phyloP scores from a whole-genome alignment of 1,140 invertebrate species.

The Diorhabda carinulata region DNA sequence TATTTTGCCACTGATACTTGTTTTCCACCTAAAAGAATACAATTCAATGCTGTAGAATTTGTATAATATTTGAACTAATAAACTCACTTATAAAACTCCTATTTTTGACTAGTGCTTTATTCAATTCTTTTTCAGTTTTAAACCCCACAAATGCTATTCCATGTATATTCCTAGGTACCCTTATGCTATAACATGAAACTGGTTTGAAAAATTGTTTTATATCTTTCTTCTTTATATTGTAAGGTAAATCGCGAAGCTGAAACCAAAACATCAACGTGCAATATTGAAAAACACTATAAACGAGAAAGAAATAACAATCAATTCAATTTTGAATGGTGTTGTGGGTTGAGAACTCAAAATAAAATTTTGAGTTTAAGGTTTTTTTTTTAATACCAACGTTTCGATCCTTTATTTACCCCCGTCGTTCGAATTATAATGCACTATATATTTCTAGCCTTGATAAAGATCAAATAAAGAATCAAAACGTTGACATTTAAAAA shows the following conservation, averaged over 20 bases:
- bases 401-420: too few species aligned
- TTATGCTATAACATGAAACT: conserved; percentile 70
- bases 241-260: conserved; percentile 60
- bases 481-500: too few species aligned
- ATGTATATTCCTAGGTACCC: conserved; percentile 70
- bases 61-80: not conserved
- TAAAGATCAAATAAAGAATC: too few species aligned
- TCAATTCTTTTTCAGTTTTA: conserved; percentile 74
- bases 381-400: too few species aligned
- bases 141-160: conserved; percentile 92
- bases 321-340: too few species aligned
- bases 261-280: not conserved
- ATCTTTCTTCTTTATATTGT: conserved; percentile 71
- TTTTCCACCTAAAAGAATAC: conserved; percentile 56
- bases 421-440: too few species aligned
- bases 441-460: too few species aligned
- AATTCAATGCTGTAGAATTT: not conserved
- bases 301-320: too few species aligned
- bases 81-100: conserved; percentile 77
- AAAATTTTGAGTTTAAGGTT: too few species aligned
- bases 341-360: too few species aligned
- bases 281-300: too few species aligned
- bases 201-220: conserved; percentile 83
- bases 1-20: conserved; percentile 63
- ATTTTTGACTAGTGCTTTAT: conserved; percentile 78